Percentiles rank a stretch among this genome's conserved stretches.
Evolutionary conservation across 1,140 invertebrate species (phyloP).

Genomic region (Sminthurinus signatus): DNA sequence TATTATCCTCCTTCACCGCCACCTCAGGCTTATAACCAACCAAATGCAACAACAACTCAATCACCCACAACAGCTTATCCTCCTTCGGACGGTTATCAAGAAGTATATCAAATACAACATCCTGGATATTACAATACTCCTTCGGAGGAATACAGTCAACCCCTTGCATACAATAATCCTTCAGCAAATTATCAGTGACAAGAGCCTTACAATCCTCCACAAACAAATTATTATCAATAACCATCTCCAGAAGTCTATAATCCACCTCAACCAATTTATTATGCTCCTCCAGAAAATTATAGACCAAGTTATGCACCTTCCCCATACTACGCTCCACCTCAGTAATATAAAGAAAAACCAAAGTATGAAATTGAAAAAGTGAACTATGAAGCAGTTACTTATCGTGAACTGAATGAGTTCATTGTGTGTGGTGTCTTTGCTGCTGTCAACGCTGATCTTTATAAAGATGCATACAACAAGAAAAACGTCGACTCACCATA

Average conservation of each 20-base stretch:
- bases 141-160: slow-evolving; percentile 4
- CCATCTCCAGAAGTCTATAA: background rate
- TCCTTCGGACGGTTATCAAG: background rate
- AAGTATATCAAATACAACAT: too few relatives aligned
- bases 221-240: slow-evolving; percentile 7
- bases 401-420: slow-evolving; percentile 20
- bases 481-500: slow-evolving; percentile 3
- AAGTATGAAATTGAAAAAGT: slow-evolving; percentile 29
- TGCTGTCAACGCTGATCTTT: slow-evolving; percentile 27
- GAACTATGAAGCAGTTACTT: slow-evolving; percentile 35
- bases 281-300: slow-evolving; percentile 3
- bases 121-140: slow-evolving; percentile 1
- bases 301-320: background rate
- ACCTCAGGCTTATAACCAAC: background rate
- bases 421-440: slow-evolving; percentile 28
- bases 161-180: background rate
- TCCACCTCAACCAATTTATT: slow-evolving; percentile 2
- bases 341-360: slow-evolving; percentile 24
- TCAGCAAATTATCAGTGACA: slow-evolving; percentile 7
- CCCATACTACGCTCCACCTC: slow-evolving; percentile 4
- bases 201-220: slow-evolving; percentile 11
- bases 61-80: background rate
- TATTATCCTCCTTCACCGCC: background rate
- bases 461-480: slow-evolving; percentile 2
- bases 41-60: background rate